Conservation (phyloP, 2,888 invertebrate genomes). For the Tolmerus cingulatus region DNA sequence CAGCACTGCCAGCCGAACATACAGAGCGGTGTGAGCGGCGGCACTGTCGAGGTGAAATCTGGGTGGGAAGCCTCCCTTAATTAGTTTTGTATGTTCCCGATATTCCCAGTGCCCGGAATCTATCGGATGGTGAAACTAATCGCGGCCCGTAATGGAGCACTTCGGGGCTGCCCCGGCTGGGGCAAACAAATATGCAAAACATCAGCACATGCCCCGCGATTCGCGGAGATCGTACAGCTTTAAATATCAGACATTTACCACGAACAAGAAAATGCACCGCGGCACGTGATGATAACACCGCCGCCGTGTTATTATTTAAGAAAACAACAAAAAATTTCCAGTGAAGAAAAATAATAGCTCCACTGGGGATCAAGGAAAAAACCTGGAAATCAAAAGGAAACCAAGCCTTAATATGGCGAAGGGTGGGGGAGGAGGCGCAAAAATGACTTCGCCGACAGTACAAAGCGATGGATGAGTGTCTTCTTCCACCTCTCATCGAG, state of each 20-base stretch:
- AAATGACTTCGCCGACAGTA: neutral
- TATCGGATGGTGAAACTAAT: slow-evolving; percentile 16
- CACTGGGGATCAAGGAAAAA: neutral
- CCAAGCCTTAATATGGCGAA: neutral
- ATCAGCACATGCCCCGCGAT: neutral
- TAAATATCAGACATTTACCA: neutral
- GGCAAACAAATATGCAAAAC: neutral
- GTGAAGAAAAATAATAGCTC: slow-evolving; percentile 23
- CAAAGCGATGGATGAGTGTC: slow-evolving; percentile 35
- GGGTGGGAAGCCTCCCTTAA: slow-evolving; percentile 9
- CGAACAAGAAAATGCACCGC: neutral
- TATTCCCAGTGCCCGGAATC: neutral
- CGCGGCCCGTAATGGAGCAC: neutral
- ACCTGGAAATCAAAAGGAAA: slow-evolving; percentile 14
- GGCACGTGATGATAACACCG: slow-evolving; percentile 16
- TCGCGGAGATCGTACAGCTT: neutral
- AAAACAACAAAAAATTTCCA: slow-evolving; percentile 36
- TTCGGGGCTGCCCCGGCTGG: neutral
- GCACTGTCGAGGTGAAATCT: neutral
- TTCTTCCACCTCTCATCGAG: neutral
- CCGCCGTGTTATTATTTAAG: slow-evolving; percentile 40
- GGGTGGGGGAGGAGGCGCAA: neutral
- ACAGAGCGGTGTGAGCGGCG: neutral
- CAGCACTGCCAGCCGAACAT: neutral
- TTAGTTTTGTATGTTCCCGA: slow-evolving; percentile 35